These are phyloP conservation scores for Pogona vitticeps DNA, from an alignment of 2,113 vertebrate species.

Conservation along the genomic window DNA sequence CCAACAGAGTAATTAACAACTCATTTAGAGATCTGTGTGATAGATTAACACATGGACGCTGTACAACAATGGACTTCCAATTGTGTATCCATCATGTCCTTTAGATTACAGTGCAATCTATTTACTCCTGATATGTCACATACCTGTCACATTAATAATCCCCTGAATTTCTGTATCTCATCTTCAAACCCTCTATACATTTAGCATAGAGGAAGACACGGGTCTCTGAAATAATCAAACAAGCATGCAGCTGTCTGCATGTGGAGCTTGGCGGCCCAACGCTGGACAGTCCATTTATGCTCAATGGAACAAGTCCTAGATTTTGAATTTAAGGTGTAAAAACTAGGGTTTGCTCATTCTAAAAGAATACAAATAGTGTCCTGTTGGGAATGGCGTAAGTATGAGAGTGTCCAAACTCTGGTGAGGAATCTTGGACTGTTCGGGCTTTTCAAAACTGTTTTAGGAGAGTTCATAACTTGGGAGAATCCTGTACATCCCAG, in stretches of 20 bases:
- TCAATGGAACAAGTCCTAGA: fast-evolving
- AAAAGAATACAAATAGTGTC: no score
- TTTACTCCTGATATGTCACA: conserved; percentile 31
- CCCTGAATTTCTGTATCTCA: conserved; percentile 21
- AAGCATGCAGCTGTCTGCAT: not conserved
- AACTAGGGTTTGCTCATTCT: no score
- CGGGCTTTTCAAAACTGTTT: no score
- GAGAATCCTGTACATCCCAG: no score
- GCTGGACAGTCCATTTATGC: not conserved
- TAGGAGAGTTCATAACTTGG: no score
- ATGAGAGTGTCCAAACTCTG: no score
- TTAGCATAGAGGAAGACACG: not conserved
- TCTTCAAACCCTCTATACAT: conserved; percentile 18
- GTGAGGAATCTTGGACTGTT: no score
- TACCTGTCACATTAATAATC: conserved; percentile 1
- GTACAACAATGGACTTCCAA: not conserved
- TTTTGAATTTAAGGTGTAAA: not conserved
- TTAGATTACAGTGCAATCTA: conserved; percentile 18
- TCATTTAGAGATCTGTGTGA: conserved; percentile 21
- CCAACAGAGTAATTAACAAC: conserved; percentile 23
- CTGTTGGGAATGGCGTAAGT: no score
- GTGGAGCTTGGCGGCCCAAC: not conserved
- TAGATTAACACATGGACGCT: conserved; percentile 35
- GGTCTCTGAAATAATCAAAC: not conserved
- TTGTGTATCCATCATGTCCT: conserved; percentile 28